phyloP scores from a whole-genome alignment of 2,797 vertebrate genomes.

The Prunella strophiata region DNA sequence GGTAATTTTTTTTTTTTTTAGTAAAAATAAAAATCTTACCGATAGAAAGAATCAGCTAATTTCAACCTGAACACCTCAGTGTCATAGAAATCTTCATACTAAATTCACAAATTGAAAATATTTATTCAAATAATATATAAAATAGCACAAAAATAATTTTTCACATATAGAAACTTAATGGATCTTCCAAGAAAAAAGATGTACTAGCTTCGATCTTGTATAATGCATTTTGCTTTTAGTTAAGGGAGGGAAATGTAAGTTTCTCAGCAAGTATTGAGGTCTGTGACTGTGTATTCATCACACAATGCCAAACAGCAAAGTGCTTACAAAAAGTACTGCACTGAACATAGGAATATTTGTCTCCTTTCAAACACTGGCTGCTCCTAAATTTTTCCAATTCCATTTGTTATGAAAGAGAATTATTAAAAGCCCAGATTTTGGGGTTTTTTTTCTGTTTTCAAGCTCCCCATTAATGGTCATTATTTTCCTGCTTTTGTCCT shows the following conservation, averaged over 20 bases:
- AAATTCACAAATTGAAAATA: background rate
- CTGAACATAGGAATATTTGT: conserved; percentile 25
- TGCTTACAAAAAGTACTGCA: background rate
- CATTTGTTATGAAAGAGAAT: conserved; percentile 49
- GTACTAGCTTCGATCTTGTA: background rate
- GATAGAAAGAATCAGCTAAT: background rate
- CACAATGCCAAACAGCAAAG: conserved; percentile 1
- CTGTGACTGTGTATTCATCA: background rate
- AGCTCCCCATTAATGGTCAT: conserved; percentile 72
- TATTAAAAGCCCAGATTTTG: conserved; percentile 45
- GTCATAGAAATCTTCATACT: background rate
- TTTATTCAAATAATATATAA: background rate
- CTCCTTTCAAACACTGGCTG: conserved; percentile 19
- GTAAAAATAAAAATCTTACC: background rate
- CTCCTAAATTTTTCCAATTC: conserved; percentile 62
- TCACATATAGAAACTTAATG: background rate
- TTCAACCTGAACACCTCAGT: background rate
- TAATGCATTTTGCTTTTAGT: conserved; percentile 2
- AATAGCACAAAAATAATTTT: background rate
- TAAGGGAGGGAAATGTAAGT: background rate
- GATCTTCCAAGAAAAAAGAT: background rate
- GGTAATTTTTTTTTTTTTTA: background rate
- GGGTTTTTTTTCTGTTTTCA: conserved; percentile 3
- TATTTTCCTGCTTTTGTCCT: conserved; percentile 76
- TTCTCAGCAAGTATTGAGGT: background rate